phyloP scores from a whole-genome alignment of 2,888 invertebrate genomes.

The Heliconius charithonia region DNA sequence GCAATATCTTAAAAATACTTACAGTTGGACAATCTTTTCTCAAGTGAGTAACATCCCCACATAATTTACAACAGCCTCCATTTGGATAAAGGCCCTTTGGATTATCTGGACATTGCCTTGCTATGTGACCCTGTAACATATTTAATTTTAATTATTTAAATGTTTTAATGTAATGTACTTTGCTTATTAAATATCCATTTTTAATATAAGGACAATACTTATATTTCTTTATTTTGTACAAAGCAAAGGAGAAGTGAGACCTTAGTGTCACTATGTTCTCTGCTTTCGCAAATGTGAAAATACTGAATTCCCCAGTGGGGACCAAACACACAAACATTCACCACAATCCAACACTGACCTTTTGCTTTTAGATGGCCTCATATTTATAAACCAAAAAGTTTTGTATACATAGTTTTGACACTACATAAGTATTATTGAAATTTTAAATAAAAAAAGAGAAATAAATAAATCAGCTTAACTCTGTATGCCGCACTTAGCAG shows the following conservation, averaged over 20 bases:
- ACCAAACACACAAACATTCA: neutral
- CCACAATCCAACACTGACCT: neutral
- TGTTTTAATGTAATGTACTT: too few species aligned
- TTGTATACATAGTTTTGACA: too few species aligned
- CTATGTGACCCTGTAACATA: conserved; percentile 88
- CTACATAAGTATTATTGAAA: too few species aligned
- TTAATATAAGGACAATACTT: too few species aligned
- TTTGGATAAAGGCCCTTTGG: conserved; percentile 93
- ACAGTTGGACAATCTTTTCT: conserved; percentile 90
- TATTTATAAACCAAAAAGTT: neutral
- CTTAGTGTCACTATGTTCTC: neutral
- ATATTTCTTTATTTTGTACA: neutral
- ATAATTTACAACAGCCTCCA: conserved; percentile 91
- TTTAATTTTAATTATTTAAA: neutral
- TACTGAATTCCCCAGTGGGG: neutral
- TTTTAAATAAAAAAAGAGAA: too few species aligned
- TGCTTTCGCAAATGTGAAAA: neutral
- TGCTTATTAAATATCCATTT: too few species aligned
- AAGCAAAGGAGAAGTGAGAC: neutral
- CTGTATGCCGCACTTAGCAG: too few species aligned
- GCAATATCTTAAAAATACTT: conserved; percentile 52
- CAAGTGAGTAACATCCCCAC: conserved; percentile 93
- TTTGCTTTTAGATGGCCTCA: neutral
- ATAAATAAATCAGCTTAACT: too few species aligned
- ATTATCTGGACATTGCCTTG: conserved; percentile 94